Evolutionary conservation across 2,113 vertebrate genomes (phyloP).

Genomic region (Microtus ochrogaster): DNA sequence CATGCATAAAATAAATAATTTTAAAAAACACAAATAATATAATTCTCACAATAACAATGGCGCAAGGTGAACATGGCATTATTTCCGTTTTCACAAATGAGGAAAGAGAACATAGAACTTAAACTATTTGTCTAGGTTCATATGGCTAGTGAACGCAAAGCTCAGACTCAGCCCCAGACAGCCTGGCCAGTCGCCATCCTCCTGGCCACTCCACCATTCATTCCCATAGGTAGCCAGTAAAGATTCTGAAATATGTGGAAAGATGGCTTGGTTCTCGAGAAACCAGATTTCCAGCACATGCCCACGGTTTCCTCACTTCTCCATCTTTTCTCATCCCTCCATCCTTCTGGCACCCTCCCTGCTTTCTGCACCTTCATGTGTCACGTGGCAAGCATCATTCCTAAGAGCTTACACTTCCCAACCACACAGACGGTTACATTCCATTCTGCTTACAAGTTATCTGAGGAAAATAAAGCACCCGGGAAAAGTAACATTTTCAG

Average conservation of each 20-base stretch:
- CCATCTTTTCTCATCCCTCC: neutral
- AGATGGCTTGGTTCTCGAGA: neutral
- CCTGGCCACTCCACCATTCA: rapidly evolving
- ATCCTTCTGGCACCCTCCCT: neutral
- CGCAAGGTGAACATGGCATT: neutral
- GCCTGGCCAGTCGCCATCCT: neutral
- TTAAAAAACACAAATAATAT: neutral
- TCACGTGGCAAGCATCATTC: neutral
- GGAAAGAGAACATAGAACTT: neutral
- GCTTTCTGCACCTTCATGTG: neutral
- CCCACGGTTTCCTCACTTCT: neutral
- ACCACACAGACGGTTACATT: neutral
- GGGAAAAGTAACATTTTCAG: neutral
- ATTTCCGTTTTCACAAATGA: constrained; percentile 19
- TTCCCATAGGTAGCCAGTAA: neutral
- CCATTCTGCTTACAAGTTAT: neutral
- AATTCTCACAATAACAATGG: neutral
- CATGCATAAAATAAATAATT: too few relatives aligned
- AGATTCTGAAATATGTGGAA: neutral
- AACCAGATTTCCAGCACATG: neutral
- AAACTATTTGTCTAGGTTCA: neutral
- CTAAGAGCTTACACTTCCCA: constrained; percentile 12
- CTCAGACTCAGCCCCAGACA: neutral
- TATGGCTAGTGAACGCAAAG: neutral
- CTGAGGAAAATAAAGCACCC: constrained; percentile 17